A percentile compares a stretch with the other conserved stretches of the same genome.
Evolutionary conservation across 2,113 vertebrate genomes (phyloP).

Genomic region (Tichodroma muraria): DNA sequence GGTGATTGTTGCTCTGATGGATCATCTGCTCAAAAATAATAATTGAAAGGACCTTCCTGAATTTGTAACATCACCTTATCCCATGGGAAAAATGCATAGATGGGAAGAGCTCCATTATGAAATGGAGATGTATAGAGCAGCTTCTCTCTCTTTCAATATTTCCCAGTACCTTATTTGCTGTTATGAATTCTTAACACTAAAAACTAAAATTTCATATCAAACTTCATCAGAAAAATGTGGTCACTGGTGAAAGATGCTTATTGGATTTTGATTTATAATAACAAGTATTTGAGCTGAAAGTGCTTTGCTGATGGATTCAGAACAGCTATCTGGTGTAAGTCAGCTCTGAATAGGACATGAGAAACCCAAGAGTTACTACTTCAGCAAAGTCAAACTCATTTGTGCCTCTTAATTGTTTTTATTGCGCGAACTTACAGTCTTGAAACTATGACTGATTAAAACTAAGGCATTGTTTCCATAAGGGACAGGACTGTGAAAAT

Average conservation of each 20-base stretch:
- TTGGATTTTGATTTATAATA: background rate
- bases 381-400: background rate
- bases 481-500: background rate
- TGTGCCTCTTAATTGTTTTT: background rate
- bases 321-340: background rate
- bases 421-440: background rate
- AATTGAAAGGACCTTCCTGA: conserved; percentile 15
- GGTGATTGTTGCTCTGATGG: background rate
- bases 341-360: background rate
- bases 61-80: background rate
- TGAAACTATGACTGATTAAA: background rate
- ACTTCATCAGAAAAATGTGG: background rate
- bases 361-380: background rate
- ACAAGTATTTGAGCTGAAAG: background rate
- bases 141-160: background rate
- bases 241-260: background rate
- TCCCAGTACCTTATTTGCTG: background rate
- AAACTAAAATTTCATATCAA: background rate
- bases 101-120: background rate
- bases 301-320: background rate
- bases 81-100: background rate
- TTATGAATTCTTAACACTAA: background rate
- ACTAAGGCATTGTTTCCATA: background rate
- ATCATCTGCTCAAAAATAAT: conserved; percentile 26
- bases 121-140: background rate